These are phyloP conservation scores for Chiropotes sagulatus DNA, from an alignment of 2,797 vertebrate species.

Conservation along the genomic window DNA sequence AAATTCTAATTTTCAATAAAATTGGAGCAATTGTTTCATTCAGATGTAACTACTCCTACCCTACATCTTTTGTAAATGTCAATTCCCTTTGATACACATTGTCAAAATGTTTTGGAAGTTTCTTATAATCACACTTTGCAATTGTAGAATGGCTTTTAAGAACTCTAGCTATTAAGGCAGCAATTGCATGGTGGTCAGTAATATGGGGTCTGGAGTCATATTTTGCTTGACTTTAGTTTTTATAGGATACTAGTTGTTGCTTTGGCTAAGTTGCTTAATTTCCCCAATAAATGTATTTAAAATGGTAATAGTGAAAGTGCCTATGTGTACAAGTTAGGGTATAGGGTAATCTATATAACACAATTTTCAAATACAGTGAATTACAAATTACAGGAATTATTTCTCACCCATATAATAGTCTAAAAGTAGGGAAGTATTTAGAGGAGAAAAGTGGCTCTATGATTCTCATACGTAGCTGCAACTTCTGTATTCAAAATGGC, in stretches of 20 bases:
- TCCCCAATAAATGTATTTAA: not conserved
- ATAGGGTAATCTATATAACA: not conserved
- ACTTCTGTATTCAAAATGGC: not conserved
- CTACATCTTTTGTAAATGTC: not conserved
- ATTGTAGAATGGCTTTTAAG: not conserved
- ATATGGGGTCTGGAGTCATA: not conserved
- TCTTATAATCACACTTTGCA: not conserved
- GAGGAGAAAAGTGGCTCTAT: not conserved
- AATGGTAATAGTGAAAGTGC: not conserved
- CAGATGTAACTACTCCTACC: not conserved
- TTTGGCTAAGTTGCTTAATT: not conserved
- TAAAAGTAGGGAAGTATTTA: not conserved
- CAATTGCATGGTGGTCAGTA: not conserved
- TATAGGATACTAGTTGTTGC: not conserved
- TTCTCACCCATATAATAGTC: not conserved
- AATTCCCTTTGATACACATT: not conserved
- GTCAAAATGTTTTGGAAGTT: not conserved
- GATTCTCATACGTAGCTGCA: not conserved
- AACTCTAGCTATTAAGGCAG: not conserved
- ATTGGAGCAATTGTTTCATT: not conserved
- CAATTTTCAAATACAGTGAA: not conserved
- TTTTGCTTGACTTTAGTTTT: conserved; percentile 25
- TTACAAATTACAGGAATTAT: not conserved
- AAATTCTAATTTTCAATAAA: not conserved
- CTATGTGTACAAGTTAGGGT: not conserved